Evolutionary conservation across 2,888 invertebrate species (phyloP).

Genomic region (Stenodema calcarata): DNA sequence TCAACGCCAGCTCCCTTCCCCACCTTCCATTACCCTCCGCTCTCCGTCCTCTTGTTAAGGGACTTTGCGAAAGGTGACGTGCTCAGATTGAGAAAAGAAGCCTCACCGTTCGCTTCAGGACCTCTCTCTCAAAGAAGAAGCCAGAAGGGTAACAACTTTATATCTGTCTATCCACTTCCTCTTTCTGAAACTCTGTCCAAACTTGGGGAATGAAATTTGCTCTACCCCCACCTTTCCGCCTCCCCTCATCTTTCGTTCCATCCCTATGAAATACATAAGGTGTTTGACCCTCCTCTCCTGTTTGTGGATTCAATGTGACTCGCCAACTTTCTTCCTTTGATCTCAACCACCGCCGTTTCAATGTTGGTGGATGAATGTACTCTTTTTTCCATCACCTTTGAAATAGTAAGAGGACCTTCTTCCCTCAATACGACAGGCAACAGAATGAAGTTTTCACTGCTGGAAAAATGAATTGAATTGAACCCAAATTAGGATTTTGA

Average conservation of each 20-base stretch:
- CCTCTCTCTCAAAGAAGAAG: slow-evolving; percentile 34
- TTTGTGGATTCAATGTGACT: slow-evolving; percentile 47
- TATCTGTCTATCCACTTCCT: slow-evolving; percentile 39
- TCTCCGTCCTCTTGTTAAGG: slow-evolving; percentile 37
- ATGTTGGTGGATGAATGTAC: slow-evolving; percentile 22
- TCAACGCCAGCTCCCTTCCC: not conserved
- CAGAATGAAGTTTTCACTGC: no score
- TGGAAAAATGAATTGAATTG: no score
- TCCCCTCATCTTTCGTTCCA: not conserved
- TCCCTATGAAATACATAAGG: slow-evolving; percentile 52
- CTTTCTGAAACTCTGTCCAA: slow-evolving; percentile 36
- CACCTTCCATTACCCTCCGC: not conserved
- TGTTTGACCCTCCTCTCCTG: slow-evolving; percentile 47
- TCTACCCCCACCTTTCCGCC: not conserved
- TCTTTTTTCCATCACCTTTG: not conserved
- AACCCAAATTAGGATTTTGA: no score
- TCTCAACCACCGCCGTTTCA: slow-evolving; percentile 23
- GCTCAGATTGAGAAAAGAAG: slow-evolving; percentile 47
- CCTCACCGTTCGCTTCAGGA: not conserved
- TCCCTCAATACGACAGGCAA: no score
- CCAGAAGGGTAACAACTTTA: slow-evolving; percentile 46
- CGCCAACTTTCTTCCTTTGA: slow-evolving; percentile 40
- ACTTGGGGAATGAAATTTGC: slow-evolving; percentile 51
- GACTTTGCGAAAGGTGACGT: slow-evolving; percentile 45
- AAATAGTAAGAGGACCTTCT: no score